Percentiles rank a stretch among this genome's conserved stretches.
Conservation (phyloP, 2,888 invertebrate species). For the Drymonia ruficornis region DNA sequence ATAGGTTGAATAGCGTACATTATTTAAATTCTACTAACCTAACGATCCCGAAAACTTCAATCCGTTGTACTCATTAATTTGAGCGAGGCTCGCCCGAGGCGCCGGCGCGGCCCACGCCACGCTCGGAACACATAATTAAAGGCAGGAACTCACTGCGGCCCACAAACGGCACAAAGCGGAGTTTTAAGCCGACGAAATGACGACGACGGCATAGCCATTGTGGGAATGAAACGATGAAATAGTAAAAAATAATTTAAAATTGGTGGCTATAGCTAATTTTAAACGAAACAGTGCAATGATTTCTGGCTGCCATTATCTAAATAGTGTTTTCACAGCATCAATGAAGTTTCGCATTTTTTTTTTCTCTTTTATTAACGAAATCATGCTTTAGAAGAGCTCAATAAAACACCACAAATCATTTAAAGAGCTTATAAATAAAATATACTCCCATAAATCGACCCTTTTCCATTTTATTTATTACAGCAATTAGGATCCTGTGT, state of each 20-base stretch:
- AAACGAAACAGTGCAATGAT: no score
- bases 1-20: no score
- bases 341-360: no score
- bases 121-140: slow-evolving; percentile 62
- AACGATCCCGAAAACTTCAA: slow-evolving; percentile 26
- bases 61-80: slow-evolving; percentile 35
- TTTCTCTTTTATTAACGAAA: no score
- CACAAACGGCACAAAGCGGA: slow-evolving; percentile 49
- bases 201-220: slow-evolving; percentile 16
- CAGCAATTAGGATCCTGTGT: neutral
- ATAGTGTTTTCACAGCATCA: no score
- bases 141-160: slow-evolving; percentile 56
- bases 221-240: neutral
- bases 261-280: no score
- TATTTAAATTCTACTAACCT: neutral
- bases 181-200: slow-evolving; percentile 43
- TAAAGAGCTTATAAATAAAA: neutral
- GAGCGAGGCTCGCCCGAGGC: slow-evolving; percentile 21
- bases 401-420: neutral
- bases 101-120: slow-evolving; percentile 43
- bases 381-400: no score
- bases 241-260: neutral
- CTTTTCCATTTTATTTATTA: slow-evolving; percentile 1
- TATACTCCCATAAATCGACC: neutral
- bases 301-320: no score